Base-by-base conservation (phyloP, 2,797 vertebrate genomes). In the Phoebastria nigripes region DNA sequence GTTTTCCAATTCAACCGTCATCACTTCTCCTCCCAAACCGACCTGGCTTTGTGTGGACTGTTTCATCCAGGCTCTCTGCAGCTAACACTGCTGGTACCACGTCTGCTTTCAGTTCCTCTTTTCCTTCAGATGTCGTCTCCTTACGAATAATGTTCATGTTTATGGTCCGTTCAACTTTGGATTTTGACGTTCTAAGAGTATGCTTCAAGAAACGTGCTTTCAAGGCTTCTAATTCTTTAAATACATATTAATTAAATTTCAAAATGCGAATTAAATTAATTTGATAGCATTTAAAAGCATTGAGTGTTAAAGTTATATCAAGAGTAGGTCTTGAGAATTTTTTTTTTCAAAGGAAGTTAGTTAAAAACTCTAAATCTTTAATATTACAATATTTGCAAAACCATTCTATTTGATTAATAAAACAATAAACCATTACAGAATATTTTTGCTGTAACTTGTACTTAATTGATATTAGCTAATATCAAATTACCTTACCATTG, bases 131-230 rank as follows among this genome's bases (percentile, higher is more conserved):
- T 12, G 96, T 97, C 0, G 74, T 96, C 77, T 99, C 99, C 96
- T 99, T 99, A 46, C 99, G 98, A 56, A 99, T 93, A 49, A 99
- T 98, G 93, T 55, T 98, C 78, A 99, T 89, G 35, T 98, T 98
- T 86, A 99, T 16, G 0, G 96, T 98, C 21, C 97, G 98, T 89
- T 98, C 98, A 2, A 70, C 92, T 51, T 97, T 98, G 41, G 98
- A 87, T 13, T 98, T 98, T 0, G 72, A 51, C 0, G 97, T 96
- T 4, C 97, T 95, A 44, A 98, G 96, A 26, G 98, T 71, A 21
- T 99, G 99, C 58, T 99, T 99, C 80, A 99, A 97, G 97, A 99
- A 99, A 26, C 99, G 99, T 63, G 98, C 97, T 94, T 99, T 99
- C 94, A 99, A 95, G 42, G 99, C 98, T 98, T 99, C 99, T 47